Conservation (phyloP, 2,113 vertebrate species). For the Delphinus delphis region DNA sequence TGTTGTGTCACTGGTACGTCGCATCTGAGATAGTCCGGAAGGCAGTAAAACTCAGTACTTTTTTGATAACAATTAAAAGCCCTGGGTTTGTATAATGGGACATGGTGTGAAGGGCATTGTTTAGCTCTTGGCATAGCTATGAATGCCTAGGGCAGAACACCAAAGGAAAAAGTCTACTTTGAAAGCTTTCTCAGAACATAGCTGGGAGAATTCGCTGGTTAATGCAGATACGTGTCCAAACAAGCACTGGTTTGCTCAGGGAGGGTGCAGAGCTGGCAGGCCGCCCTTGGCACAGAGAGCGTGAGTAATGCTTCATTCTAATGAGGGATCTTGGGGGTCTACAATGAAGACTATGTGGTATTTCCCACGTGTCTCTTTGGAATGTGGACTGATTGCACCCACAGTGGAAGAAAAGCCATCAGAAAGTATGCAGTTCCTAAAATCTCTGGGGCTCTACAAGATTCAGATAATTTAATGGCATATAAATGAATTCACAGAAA, state of each 20-base stretch:
- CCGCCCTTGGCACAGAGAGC: conserved; percentile 29
- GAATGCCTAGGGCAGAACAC: conserved; percentile 52
- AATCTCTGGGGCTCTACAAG: background rate
- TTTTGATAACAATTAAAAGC: conserved; percentile 60
- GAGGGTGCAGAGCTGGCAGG: conserved; percentile 47
- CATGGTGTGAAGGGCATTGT: conserved; percentile 17
- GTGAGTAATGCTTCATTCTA: conserved; percentile 62
- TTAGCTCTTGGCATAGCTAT: conserved; percentile 53
- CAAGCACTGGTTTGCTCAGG: conserved; percentile 62
- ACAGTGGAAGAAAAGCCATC: background rate
- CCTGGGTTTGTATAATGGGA: conserved; percentile 51
- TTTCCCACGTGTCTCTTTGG: conserved; percentile 55
- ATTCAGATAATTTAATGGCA: background rate
- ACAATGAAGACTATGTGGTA: conserved; percentile 29
- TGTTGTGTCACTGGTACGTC: background rate
- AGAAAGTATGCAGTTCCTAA: conserved; percentile 1
- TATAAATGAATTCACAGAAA: conserved; percentile 39
- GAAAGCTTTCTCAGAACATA: conserved; percentile 48
- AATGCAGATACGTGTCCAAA: conserved; percentile 66
- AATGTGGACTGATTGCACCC: background rate
- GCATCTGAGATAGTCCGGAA: background rate
- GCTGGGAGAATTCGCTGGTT: conserved; percentile 56
- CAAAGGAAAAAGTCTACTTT: conserved; percentile 58
- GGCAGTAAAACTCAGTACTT: conserved; percentile 18
- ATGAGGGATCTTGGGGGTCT: conserved; percentile 65